These are phyloP conservation scores for Amphiprion ocellaris DNA, from an alignment of 2,113 vertebrate species.

Conservation along the genomic window DNA sequence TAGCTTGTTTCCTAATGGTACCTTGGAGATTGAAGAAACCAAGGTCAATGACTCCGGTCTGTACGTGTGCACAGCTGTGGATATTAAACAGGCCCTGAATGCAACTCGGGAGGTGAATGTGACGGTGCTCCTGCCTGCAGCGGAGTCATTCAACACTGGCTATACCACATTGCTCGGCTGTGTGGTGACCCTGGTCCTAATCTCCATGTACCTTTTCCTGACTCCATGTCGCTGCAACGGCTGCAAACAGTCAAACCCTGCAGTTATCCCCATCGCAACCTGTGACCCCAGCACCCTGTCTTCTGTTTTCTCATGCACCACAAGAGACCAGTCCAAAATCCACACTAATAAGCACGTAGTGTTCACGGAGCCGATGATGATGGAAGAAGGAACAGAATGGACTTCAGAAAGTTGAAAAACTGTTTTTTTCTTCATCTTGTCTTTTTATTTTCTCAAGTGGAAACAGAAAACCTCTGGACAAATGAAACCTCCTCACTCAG, in stretches of 20 bases:
- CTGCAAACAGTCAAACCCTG: slow-evolving; percentile 80
- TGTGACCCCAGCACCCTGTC: slow-evolving; percentile 60
- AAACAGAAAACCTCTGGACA: slow-evolving; percentile 82
- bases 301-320: slow-evolving; percentile 67
- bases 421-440: not conserved
- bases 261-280: slow-evolving; percentile 44
- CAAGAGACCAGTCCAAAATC: slow-evolving; percentile 77
- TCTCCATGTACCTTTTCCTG: slow-evolving; percentile 93
- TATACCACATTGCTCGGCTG: slow-evolving; percentile 95
- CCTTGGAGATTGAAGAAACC: slow-evolving; percentile 87
- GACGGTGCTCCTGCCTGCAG: slow-evolving; percentile 81
- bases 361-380: slow-evolving; percentile 90
- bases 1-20: slow-evolving; percentile 89
- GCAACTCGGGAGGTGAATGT: slow-evolving; percentile 91
- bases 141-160: slow-evolving; percentile 91
- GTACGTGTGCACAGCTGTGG: slow-evolving; percentile 90
- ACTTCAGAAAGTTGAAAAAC: slow-evolving; percentile 76
- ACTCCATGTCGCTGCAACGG: slow-evolving; percentile 92
- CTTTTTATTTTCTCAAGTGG: slow-evolving; percentile 52
- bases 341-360: slow-evolving; percentile 88
- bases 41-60: slow-evolving; percentile 89
- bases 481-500: slow-evolving; percentile 65
- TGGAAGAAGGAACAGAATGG: slow-evolving; percentile 86
- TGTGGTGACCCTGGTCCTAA: slow-evolving; percentile 88
- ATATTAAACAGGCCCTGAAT: slow-evolving; percentile 85